Evolutionary conservation across 2,888 invertebrate genomes (phyloP).

Genomic region (Mantis religiosa): DNA sequence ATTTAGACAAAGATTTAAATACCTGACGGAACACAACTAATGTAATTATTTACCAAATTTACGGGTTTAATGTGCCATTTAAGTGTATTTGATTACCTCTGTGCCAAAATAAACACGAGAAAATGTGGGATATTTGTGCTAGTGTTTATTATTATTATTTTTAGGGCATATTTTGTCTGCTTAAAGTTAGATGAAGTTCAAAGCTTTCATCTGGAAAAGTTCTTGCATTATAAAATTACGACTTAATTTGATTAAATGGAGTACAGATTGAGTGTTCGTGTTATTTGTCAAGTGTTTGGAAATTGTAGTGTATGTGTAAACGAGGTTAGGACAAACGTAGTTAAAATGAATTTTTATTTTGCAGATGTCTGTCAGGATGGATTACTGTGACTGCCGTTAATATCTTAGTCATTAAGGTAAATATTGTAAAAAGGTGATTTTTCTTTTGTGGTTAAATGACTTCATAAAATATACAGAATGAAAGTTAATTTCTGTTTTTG

Average conservation of each 20-base stretch:
- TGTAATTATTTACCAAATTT: background rate
- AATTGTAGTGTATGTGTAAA: background rate
- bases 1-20: background rate
- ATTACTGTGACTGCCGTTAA: constrained; percentile 37
- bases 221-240: no score
- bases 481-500: background rate
- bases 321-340: background rate
- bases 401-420: constrained; percentile 37
- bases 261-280: background rate
- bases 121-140: background rate
- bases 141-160: background rate
- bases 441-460: background rate
- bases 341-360: constrained; percentile 34
- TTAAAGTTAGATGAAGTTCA: background rate
- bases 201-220: no score
- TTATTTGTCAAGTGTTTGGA: background rate
- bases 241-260: background rate
- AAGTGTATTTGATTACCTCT: background rate
- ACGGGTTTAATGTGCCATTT: background rate
- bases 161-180: background rate
- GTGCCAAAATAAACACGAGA: background rate
- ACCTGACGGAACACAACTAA: background rate
- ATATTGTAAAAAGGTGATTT: background rate
- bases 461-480: background rate
- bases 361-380: constrained; percentile 49